phyloP scores from a whole-genome alignment of 2,113 vertebrate genomes.

The Thunnus thynnus region DNA sequence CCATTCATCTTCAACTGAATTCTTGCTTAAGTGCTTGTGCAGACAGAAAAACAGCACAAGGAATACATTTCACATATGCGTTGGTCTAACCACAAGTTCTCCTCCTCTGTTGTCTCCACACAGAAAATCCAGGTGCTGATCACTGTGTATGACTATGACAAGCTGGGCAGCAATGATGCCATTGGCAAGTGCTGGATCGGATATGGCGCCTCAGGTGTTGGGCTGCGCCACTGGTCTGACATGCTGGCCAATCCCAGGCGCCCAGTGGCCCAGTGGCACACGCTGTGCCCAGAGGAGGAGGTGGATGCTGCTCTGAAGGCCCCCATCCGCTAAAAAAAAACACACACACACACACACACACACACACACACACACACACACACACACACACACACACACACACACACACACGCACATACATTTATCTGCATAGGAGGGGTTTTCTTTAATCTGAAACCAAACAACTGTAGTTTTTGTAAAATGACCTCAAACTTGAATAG shows the following conservation, averaged over 20 bases:
- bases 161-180: constrained; percentile 88
- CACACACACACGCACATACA: neutral
- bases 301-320: constrained; percentile 86
- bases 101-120: constrained; percentile 1
- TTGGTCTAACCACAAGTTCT: neutral
- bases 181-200: constrained; percentile 90
- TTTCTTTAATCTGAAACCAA: constrained; percentile 1
- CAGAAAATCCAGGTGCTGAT: constrained; percentile 87
- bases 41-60: too few relatives aligned
- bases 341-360: neutral
- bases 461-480: constrained; percentile 12
- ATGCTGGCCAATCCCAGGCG: constrained; percentile 91
- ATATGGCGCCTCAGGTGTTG: constrained; percentile 86
- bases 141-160: constrained; percentile 86
- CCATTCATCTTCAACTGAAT: too few relatives aligned
- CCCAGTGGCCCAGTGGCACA: constrained; percentile 91
- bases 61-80: too few relatives aligned
- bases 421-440: neutral
- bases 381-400: neutral
- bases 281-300: constrained; percentile 86
- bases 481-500: neutral
- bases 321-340: constrained; percentile 82
- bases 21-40: too few relatives aligned
- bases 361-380: neutral
- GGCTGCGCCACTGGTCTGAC: constrained; percentile 91